Evolutionary conservation across 30 jellyfish, hydroid and myxozoan genomes (phyloP), one percentile per base, ranked within the genome.

Genomic region (Aurelia aurita): DNA sequence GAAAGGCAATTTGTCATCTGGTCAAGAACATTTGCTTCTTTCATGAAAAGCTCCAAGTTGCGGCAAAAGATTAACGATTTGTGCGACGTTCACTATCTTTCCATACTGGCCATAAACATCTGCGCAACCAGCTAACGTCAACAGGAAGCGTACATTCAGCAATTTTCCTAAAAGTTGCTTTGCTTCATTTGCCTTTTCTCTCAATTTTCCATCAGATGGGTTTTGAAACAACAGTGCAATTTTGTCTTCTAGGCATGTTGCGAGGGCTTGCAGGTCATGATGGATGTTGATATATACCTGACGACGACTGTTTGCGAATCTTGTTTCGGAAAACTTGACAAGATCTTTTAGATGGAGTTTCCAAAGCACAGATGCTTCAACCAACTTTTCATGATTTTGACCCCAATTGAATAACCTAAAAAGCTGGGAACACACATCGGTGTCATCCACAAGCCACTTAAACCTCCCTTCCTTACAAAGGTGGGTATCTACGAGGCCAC

Each of bases 91-190:
- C n/a, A n/a, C n/a, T n/a, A n/a, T n/a, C n/a, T n/a, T n/a, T 23
- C 78, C 78, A 49, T 34, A 73, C 74, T 73, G 86, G 75, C 86
- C 77, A 73, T 73, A 73, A 47, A 73, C 86, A 49, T 73, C 86
- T 10, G 86, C 86, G 14, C 86, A 73, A 49, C 86, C 86, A 49
- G 86, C 77, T 73, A 71, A 71, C 44, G 75, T 45, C 76, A 29
- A 45, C 39, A 71, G 84, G 86, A n/a, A n/a, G n/a, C n/a, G n/a
- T 5, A 73, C 86, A 51, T 73, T 73, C 51, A 44, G 86, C 77
- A 73, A 55, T 73, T 73, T 73, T 45, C 86, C 76, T 49, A 46
- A 44, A 73, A 73, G 86, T 47, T 73, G 73, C 75, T 73, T 73
- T 46, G 77, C 53, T 44, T 55, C 49, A 21, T n/a, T n/a, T 71